Base-by-base conservation (phyloP, 2,113 vertebrate species). In the Otolemur garnettii region DNA sequence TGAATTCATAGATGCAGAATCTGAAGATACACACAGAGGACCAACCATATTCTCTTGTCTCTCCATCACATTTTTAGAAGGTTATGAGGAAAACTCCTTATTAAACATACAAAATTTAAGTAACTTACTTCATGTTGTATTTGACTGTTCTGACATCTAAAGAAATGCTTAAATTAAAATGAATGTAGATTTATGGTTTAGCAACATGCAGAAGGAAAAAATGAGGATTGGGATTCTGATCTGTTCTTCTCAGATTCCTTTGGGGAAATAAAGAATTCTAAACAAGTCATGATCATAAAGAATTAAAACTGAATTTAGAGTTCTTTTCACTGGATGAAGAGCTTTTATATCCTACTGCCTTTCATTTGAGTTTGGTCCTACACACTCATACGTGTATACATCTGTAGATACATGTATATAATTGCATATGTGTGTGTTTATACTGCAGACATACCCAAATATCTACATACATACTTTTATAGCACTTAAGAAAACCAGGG, bases 161-260 rank as follows among this genome's bases (percentile, higher is more conserved):
- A 94, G 72, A 82, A 87, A 89, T 45, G 81, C 28, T 68, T 68
- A 88, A 64, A 71, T 88, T 68, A 92, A 93, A 93, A 8, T 50
- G 53, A 96, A 85, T 33, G 33, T 35, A 86, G 28, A 86, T 71
- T 78, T 5, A 91, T 53, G 7, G 19, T 55, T 94, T 45, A 50
- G 10, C 11, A 78, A 64, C 18, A 72, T 35, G 80, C 17, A 53
- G 38, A 83, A 9, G 55, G 50, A 50, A 80, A 45, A 64, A 91
- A 74, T 19, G 24, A 28, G 12, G 7, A 42, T 4, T 4, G 24
- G 64, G 57, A 55, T 45, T 15, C 53, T 69, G 28, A 60, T 28
- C 42, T 75, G 33, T 88, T 71, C 50, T 50, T 86, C 59, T 59
- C 24, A 50, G 14, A 96, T 62, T 60, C 81, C 10, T 75, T 87